A percentile compares a stretch with the other conserved stretches of the same genome.
These are phyloP conservation scores for Lottia scabra DNA, from an alignment of 2,888 invertebrate species.

Conservation along the genomic window DNA sequence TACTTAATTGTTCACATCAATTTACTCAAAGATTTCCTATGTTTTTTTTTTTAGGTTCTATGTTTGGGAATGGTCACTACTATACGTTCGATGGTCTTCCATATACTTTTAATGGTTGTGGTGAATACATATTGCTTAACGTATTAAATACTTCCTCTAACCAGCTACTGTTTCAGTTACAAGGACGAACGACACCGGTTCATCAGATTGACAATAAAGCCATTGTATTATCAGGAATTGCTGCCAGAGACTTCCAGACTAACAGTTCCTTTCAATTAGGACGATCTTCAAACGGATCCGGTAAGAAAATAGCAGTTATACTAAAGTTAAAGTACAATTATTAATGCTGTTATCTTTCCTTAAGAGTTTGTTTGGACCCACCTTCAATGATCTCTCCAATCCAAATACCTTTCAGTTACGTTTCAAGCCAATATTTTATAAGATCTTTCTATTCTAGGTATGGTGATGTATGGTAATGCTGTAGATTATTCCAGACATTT, in stretches of 20 bases:
- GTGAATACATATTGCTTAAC: slow-evolving; percentile 8
- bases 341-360: no score
- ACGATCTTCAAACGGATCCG: background rate
- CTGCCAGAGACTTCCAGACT: background rate
- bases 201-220: background rate
- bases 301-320: background rate
- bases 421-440: no score
- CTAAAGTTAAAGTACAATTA: no score
- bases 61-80: background rate
- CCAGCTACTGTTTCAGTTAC: background rate
- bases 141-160: background rate
- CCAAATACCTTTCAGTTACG: no score
- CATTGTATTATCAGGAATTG: background rate
- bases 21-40: no score
- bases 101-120: slow-evolving; percentile 11
- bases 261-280: background rate
- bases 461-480: no score
- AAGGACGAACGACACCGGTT: background rate
- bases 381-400: no score
- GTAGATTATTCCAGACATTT: no score
- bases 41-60: background rate
- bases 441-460: no score
- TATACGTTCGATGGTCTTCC: background rate
- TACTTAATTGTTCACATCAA: no score
- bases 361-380: no score